Evolutionary conservation across 1,140 invertebrate genomes (phyloP).

Genomic region (Popillia japonica): DNA sequence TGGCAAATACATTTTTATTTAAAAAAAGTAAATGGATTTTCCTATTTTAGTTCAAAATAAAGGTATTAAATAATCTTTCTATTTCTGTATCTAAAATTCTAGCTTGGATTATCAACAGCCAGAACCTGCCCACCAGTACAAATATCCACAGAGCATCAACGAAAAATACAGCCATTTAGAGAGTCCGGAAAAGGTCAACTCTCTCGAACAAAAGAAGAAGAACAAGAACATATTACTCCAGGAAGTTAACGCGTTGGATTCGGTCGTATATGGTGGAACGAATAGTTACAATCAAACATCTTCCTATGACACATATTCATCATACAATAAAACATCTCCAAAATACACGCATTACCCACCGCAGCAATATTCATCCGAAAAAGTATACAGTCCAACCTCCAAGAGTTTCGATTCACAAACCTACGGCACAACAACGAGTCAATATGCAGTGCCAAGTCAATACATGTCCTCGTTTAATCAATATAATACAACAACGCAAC

Average conservation of each 20-base stretch:
- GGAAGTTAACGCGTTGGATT: conserved; percentile 52
- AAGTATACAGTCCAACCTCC: conserved; percentile 41
- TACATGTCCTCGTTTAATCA: neutral
- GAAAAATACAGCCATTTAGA: conserved; percentile 56
- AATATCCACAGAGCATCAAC: conserved; percentile 47
- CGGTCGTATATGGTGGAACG: conserved; percentile 51
- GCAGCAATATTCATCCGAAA: conserved; percentile 13
- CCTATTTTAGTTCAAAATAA: too few species aligned
- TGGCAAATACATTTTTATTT: too few species aligned
- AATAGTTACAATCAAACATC: conserved; percentile 51
- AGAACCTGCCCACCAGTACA: conserved; percentile 23
- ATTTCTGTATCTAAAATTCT: neutral
- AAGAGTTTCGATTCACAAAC: conserved; percentile 14
- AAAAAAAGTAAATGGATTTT: too few species aligned
- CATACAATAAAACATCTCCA: conserved; percentile 43
- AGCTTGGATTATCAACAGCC: conserved; percentile 43
- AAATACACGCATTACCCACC: conserved; percentile 40
- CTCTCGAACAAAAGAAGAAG: conserved; percentile 54
- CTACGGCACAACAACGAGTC: conserved; percentile 18
- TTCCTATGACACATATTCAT: conserved; percentile 39
- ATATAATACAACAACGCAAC: neutral
- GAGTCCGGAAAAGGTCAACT: conserved; percentile 57
- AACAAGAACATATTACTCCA: conserved; percentile 44
- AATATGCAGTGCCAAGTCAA: conserved; percentile 26
- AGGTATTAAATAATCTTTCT: too few species aligned